Evolutionary conservation across 2,888 invertebrate genomes (phyloP), one percentile per base, ranked within the genome.

Genomic region (Drosophila nr. perissopoda): DNA sequence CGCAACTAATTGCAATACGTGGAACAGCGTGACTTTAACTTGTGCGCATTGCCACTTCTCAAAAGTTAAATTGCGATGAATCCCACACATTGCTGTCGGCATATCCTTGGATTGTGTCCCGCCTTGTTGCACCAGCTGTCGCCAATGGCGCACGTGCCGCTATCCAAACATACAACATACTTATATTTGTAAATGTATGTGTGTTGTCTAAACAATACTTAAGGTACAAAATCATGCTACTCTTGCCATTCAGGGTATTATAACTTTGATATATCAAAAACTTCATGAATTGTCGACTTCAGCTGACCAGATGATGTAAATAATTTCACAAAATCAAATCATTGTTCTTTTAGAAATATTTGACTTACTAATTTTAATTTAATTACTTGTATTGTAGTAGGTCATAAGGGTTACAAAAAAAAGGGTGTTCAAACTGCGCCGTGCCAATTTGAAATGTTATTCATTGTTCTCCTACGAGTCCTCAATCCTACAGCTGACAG

Each of bases 1-100:
- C 59, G 65, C 68, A 74, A 86, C 84, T 82, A 78, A 87, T 83
- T 87, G 84, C 82, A 65, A 59, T 79, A 74, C 70, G 81, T 86
- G 84, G 69, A 58, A 49, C 79, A 81, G 67, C 75, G 74, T 54
- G 60, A 76, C 60, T 60, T 62, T 66, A 56, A 49, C 61, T 57
- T 57, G 29, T 46, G 18, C 70, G 49, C 80, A 60, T 51, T 68
- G 70, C 74, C 74, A 84, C 76, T 79, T 67, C 74, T 54, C 67
- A 69, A 74, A 76, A 46, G 67, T 79, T 76, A 82, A 82, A 70
- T 72, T 69, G 67, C 60, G 78, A 79, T 66, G 77, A 87, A 82
- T 77, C 83, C 57, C 62, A 48, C 58, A 57, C 76, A 70, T 67
- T 64, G 73, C 67, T 67, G 49, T 33, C 56, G 57, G 29, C 25